These are phyloP conservation scores for Burhinus bistriatus DNA, from an alignment of 2,113 vertebrate species.

Conservation along the genomic window DNA sequence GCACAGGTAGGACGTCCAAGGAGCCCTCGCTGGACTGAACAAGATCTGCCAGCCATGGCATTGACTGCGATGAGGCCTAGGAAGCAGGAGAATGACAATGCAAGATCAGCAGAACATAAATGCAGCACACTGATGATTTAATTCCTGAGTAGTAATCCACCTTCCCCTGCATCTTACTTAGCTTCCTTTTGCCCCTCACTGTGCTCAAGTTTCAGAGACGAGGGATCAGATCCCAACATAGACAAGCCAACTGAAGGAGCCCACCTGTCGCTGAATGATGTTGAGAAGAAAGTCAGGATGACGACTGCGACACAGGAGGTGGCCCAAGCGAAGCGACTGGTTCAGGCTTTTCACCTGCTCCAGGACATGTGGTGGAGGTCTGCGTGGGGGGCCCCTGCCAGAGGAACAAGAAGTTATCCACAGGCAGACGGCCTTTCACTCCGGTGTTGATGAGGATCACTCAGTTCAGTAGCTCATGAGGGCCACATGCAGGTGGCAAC, in stretches of 20 bases:
- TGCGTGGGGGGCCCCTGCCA: constrained; percentile 89
- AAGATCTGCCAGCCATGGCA: constrained; percentile 97
- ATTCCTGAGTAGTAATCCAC: neutral
- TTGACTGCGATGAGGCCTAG: constrained; percentile 96
- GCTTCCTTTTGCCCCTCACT: neutral
- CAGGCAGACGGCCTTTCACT: neutral
- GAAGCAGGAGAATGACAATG: neutral
- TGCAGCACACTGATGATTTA: neutral
- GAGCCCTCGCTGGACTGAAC: constrained; percentile 98
- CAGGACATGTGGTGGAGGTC: constrained; percentile 89
- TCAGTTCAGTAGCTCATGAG: neutral
- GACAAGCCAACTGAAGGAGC: neutral
- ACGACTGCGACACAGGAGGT: constrained; percentile 93
- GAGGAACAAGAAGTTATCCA: neutral
- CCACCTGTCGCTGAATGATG: constrained; percentile 97
- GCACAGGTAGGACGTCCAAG: constrained; percentile 93
- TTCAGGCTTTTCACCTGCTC: constrained; percentile 95
- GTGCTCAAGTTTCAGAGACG: neutral
- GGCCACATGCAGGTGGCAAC: neutral
- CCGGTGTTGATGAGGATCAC: neutral
- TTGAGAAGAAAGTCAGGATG: constrained; percentile 95
- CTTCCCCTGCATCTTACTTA: neutral
- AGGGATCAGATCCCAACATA: neutral
- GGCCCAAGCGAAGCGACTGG: constrained; percentile 91
- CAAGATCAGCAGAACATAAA: neutral